phyloP scores from a whole-genome alignment of 2,797 vertebrate species.

The Aythya fuligula region DNA sequence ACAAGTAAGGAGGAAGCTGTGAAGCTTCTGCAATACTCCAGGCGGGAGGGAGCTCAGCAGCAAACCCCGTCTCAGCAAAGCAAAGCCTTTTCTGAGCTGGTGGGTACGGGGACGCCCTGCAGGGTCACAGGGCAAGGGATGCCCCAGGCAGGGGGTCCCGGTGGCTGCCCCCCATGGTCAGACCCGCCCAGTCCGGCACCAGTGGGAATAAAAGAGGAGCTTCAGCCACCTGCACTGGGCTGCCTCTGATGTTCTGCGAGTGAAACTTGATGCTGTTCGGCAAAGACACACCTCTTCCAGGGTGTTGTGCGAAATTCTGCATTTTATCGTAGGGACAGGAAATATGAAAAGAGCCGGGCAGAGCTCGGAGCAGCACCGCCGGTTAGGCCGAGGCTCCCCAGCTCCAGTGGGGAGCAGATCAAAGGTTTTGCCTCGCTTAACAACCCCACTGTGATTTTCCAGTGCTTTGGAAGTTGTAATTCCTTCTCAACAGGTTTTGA shows the following conservation, averaged over 20 bases:
- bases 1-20: not conserved
- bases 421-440: not conserved
- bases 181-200: fast-evolving
- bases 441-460: conserved; percentile 16
- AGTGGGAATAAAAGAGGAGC: not conserved
- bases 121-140: not conserved
- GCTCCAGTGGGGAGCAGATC: not conserved
- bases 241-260: conserved; percentile 48
- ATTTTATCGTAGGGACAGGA: conserved; percentile 68
- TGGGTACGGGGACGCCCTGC: fast-evolving
- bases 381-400: not conserved
- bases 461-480: conserved; percentile 7
- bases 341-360: conserved; percentile 69
- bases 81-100: not conserved
- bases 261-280: conserved; percentile 73
- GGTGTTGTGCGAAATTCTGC: conserved; percentile 72
- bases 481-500: conserved; percentile 15
- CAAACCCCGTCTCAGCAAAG: not conserved
- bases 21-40: not conserved
- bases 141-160: not conserved
- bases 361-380: conserved; percentile 26
- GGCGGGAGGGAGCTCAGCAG: not conserved
- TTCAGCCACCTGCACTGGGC: conserved; percentile 49
- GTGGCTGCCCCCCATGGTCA: fast-evolving
- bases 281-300: conserved; percentile 77